A percentile compares a stretch with the other conserved stretches of the same genome.
Evolutionary conservation across 2,888 invertebrate species (phyloP).

Genomic region (Heteromyza rotundicornis): DNA sequence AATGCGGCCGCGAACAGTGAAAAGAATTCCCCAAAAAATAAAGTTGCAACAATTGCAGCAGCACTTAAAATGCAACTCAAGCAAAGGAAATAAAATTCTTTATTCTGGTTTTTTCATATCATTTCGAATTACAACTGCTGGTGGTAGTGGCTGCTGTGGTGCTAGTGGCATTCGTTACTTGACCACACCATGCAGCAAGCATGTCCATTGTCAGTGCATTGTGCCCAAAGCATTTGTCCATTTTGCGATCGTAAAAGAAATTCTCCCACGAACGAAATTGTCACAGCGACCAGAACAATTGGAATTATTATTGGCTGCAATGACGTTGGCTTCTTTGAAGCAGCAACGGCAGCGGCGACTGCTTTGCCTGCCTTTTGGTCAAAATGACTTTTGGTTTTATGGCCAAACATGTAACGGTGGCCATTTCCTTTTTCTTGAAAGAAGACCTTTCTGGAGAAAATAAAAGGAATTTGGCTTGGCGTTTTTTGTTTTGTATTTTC

Average conservation of each 20-base stretch:
- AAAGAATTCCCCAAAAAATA: constrained; percentile 17
- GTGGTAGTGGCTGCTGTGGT: background rate
- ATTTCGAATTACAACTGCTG: background rate
- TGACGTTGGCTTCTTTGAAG: constrained; percentile 49
- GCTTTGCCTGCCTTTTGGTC: constrained; percentile 36
- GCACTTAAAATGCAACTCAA: constrained; percentile 56
- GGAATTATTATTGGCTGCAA: constrained; percentile 56
- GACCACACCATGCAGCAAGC: constrained; percentile 21
- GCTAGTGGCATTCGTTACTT: no score
- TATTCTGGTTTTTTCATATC: no score
- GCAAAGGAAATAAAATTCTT: constrained; percentile 52
- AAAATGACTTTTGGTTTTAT: constrained; percentile 56
- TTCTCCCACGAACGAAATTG: constrained; percentile 39
- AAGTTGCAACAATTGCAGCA: constrained; percentile 33
- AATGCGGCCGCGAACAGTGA: background rate
- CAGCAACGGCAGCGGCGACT: background rate
- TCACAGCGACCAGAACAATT: constrained; percentile 49
- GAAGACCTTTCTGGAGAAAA: no score
- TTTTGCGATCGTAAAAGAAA: constrained; percentile 32
- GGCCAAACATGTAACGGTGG: constrained; percentile 43
- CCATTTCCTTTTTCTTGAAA: constrained; percentile 11
- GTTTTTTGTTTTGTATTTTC: constrained; percentile 5
- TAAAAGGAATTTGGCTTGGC: no score
- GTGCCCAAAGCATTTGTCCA: constrained; percentile 32
- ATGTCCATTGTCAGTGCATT: constrained; percentile 53